Percentiles rank a stretch among this genome's conserved stretches.
Evolutionary conservation across 2,113 vertebrate species (phyloP).

Genomic region (Proterorhinus semilunaris): DNA sequence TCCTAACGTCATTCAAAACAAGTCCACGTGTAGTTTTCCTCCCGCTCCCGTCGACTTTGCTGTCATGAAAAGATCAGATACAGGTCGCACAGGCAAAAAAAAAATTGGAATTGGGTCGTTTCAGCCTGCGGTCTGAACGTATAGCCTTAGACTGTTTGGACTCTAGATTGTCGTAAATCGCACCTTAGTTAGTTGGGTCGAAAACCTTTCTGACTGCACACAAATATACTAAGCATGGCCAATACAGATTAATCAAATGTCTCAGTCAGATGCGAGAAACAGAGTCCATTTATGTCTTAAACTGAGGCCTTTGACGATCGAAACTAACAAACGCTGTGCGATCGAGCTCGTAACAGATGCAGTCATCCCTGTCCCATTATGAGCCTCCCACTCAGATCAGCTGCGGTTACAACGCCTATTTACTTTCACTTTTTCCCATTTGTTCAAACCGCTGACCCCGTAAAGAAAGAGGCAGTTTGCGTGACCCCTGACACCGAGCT

Average conservation of each 20-base stretch:
- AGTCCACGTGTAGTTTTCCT: too few relatives aligned
- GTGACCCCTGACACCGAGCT: background rate
- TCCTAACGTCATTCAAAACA: too few relatives aligned
- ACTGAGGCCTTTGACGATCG: background rate
- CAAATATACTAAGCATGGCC: too few relatives aligned
- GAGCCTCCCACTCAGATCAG: slow-evolving; percentile 1
- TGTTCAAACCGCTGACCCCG: slow-evolving; percentile 2
- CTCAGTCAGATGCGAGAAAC: background rate
- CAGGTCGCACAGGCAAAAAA: too few relatives aligned
- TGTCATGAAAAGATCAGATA: too few relatives aligned
- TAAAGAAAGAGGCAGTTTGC: background rate
- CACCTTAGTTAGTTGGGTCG: too few relatives aligned
- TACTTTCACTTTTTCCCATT: background rate
- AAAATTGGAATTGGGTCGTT: too few relatives aligned
- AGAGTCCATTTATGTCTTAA: background rate
- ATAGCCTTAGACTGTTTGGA: too few relatives aligned
- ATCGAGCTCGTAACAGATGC: background rate
- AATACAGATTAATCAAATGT: background rate
- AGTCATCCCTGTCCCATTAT: background rate
- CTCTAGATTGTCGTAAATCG: too few relatives aligned
- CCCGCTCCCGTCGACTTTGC: too few relatives aligned
- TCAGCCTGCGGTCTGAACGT: too few relatives aligned
- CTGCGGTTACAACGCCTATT: background rate
- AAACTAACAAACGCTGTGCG: background rate
- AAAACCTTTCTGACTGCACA: too few relatives aligned